Percentiles rank a stretch among this genome's conserved stretches.
These are phyloP conservation scores for Chesias legatella DNA, from an alignment of 2,888 invertebrate species.

Conservation along the genomic window DNA sequence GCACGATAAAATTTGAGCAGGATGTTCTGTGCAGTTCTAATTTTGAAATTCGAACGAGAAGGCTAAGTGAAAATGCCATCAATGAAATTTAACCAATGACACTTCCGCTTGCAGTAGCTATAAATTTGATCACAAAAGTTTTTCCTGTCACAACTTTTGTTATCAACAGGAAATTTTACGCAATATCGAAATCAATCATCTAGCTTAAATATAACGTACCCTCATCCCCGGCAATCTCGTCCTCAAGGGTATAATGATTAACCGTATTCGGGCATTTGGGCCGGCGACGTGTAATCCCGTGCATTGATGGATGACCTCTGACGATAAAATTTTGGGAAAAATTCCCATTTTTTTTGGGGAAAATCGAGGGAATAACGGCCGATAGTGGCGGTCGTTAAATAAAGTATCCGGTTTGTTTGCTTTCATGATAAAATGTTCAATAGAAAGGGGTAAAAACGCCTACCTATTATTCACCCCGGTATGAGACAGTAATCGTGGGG, in stretches of 20 bases:
- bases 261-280: conserved; percentile 44
- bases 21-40: no score
- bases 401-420: conserved; percentile 31
- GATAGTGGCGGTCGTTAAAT: conserved; percentile 29
- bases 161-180: conserved; percentile 2
- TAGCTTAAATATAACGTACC: conserved; percentile 19
- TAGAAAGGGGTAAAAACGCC: conserved; percentile 23
- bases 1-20: no score
- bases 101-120: no score
- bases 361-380: conserved; percentile 27
- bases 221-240: conserved; percentile 23
- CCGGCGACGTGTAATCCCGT: conserved; percentile 49
- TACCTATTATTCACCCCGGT: conserved; percentile 7
- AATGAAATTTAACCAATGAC: no score
- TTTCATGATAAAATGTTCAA: conserved; percentile 23
- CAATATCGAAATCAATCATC: conserved; percentile 20
- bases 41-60: no score
- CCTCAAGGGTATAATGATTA: conserved; percentile 60
- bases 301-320: conserved; percentile 67
- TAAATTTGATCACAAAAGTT: conserved; percentile 10
- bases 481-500: not conserved
- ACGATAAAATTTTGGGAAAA: conserved; percentile 40
- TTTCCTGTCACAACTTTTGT: not conserved
- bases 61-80: no score
- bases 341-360: conserved; percentile 59